Conservation (phyloP, 2,797 vertebrate genomes). For the Sebastolobus altivelis region DNA sequence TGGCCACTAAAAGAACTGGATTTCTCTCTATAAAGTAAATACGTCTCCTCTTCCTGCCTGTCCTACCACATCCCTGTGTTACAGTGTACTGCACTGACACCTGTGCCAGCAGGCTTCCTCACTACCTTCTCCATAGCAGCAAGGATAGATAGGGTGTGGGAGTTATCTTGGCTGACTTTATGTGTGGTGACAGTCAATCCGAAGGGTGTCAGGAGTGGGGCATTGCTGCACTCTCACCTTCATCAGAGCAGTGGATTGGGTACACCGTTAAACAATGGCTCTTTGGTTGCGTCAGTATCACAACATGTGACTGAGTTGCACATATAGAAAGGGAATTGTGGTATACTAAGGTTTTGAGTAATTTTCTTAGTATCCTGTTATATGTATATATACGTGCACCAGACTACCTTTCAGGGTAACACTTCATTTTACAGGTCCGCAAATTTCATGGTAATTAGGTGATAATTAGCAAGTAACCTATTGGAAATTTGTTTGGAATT, state of each 20-base stretch:
- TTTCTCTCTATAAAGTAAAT: neutral
- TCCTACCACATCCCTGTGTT: neutral
- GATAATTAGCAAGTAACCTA: no score
- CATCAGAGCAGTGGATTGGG: conserved; percentile 3
- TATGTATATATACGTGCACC: no score
- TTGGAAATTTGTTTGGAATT: no score
- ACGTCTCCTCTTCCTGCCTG: neutral
- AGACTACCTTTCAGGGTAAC: no score
- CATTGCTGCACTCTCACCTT: conserved; percentile 25
- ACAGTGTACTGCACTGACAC: conserved; percentile 24
- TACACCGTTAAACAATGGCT: neutral
- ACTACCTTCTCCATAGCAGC: conserved; percentile 17
- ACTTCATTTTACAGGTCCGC: no score
- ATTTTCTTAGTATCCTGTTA: no score
- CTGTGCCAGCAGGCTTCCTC: conserved; percentile 30
- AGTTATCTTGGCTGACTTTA: conserved; percentile 31
- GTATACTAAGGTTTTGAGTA: no score
- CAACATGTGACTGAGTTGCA: no score
- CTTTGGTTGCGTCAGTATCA: neutral
- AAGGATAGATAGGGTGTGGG: conserved; percentile 18
- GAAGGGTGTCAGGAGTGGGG: conserved; percentile 11
- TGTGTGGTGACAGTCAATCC: conserved; percentile 48
- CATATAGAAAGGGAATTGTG: no score
- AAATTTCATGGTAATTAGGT: no score
- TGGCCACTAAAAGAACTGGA: neutral